phyloP scores from a whole-genome alignment of 92 coral and sea anemone species.

The Pocillopora grandis region DNA sequence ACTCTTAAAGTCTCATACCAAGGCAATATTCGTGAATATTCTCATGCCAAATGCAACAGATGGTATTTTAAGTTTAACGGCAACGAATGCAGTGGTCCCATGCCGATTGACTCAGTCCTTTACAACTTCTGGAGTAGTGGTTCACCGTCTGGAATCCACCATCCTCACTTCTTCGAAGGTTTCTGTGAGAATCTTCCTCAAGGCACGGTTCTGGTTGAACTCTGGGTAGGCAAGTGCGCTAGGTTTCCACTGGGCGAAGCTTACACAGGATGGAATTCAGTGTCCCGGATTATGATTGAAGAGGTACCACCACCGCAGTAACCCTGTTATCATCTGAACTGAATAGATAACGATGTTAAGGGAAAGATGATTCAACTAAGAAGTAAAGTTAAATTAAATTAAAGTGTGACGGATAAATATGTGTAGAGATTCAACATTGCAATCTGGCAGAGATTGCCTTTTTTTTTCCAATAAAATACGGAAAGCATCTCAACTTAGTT shows the following conservation, averaged over 20 bases:
- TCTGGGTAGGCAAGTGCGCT: constrained; percentile 50
- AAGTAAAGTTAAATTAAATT: too few relatives aligned
- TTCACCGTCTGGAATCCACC: neutral
- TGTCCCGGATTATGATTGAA: constrained; percentile 56
- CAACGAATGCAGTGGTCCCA: constrained; percentile 9
- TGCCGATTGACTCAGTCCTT: neutral
- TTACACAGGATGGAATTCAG: constrained; percentile 43
- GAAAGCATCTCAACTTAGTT: too few relatives aligned
- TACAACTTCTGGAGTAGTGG: neutral
- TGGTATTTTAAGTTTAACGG: constrained; percentile 12
- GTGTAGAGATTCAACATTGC: too few relatives aligned
- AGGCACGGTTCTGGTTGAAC: constrained; percentile 38
- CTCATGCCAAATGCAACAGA: neutral
- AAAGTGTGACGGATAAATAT: too few relatives aligned
- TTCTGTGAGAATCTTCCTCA: constrained; percentile 35
- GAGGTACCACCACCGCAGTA: constrained; percentile 46
- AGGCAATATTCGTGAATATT: neutral
- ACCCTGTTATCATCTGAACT: neutral
- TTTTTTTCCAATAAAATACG: too few relatives aligned
- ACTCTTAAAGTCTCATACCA: neutral
- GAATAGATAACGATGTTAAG: neutral
- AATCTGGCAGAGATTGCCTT: too few relatives aligned
- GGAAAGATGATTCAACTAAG: too few relatives aligned
- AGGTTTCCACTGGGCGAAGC: constrained; percentile 15
- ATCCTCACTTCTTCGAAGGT: constrained; percentile 40